phyloP scores from a whole-genome alignment of 2,888 invertebrate species.

The Tryphoninae sp. region DNA sequence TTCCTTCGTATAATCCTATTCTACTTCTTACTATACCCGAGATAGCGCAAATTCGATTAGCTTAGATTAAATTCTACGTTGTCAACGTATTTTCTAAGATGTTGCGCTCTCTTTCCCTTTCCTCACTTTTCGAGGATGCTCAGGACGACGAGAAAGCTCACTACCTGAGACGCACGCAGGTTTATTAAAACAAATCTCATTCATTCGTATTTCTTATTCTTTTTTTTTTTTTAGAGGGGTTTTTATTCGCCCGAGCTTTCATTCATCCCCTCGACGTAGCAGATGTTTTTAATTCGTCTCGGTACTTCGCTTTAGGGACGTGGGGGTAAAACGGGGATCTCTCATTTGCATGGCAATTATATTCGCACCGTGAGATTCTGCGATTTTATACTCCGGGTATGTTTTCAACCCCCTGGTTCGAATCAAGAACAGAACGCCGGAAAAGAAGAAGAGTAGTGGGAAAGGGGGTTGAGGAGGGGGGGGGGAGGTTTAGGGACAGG shows the following conservation, averaged over 20 bases:
- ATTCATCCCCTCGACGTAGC: conserved; percentile 45
- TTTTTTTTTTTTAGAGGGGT: not conserved
- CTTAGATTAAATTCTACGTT: conserved; percentile 63
- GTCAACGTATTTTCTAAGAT: conserved; percentile 57
- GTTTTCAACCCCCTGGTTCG: conserved; percentile 30
- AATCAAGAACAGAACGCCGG: conserved; percentile 19
- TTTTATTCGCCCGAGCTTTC: conserved; percentile 38
- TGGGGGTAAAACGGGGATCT: not conserved
- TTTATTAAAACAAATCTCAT: conserved; percentile 60
- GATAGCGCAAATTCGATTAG: conserved; percentile 59
- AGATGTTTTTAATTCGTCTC: conserved; percentile 63
- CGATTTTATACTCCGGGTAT: conserved; percentile 45
- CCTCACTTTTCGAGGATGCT: conserved; percentile 13
- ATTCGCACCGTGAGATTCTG: conserved; percentile 39
- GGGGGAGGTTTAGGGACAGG: not conserved
- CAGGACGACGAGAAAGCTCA: conserved; percentile 6
- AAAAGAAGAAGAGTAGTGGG: not conserved
- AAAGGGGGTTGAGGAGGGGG: too few relatives aligned
- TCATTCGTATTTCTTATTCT: conserved; percentile 11
- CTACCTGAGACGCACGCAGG: conserved; percentile 24
- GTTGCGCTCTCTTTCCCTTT: conserved; percentile 1
- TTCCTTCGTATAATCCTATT: conserved; percentile 39
- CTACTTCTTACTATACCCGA: conserved; percentile 21
- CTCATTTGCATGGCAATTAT: conserved; percentile 63
- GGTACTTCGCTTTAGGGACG: conserved; percentile 16